phyloP scores from a whole-genome alignment of 2,797 vertebrate species.

The Rhynchonycteris naso region DNA sequence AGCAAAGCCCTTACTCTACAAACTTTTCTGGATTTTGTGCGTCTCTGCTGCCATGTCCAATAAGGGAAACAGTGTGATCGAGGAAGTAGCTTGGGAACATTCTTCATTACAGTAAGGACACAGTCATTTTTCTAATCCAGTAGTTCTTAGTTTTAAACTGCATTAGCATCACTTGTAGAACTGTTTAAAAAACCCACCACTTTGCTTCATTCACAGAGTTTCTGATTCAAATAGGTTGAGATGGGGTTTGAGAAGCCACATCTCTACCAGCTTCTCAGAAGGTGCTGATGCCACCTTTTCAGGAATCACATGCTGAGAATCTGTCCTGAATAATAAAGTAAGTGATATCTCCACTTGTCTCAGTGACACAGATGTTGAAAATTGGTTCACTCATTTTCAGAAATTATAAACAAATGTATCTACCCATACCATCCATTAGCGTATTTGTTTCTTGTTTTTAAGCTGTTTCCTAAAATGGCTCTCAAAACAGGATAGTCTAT shows the following conservation, averaged over 20 bases:
- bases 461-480: background rate
- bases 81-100: background rate
- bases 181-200: background rate
- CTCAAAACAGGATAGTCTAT: background rate
- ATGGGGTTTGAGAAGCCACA: background rate
- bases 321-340: background rate
- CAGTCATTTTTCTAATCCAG: background rate
- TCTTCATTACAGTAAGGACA: background rate
- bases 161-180: background rate
- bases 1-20: background rate
- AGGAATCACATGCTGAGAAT: background rate
- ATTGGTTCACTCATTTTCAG: background rate
- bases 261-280: background rate
- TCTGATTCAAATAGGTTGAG: background rate
- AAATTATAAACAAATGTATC: constrained; percentile 2
- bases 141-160: background rate
- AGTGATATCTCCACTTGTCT: background rate
- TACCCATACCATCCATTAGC: background rate
- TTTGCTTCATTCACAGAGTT: background rate
- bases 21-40: background rate
- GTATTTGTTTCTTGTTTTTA: background rate
- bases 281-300: background rate
- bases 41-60: background rate
- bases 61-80: background rate
- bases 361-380: background rate